Conservation (phyloP, 2,797 vertebrate genomes). For the Parauchenoglanis ngamensis region DNA sequence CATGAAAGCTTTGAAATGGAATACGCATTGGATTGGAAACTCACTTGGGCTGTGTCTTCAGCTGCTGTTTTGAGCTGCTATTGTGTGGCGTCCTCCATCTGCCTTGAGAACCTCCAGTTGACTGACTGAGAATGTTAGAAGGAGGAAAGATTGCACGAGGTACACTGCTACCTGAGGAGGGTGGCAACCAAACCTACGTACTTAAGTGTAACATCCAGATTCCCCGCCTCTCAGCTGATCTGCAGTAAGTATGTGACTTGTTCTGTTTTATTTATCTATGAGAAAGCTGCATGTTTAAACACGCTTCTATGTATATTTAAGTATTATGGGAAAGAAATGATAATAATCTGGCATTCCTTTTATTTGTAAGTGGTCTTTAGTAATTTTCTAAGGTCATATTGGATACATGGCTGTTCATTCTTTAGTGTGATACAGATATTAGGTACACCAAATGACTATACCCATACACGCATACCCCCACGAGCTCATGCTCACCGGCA, state of each 20-base stretch:
- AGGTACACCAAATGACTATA: background rate
- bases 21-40: background rate
- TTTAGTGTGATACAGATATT: background rate
- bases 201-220: constrained; percentile 64
- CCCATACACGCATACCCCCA: background rate
- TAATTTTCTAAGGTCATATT: background rate
- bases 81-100: constrained; percentile 66
- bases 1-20: background rate
- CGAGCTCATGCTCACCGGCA: too few species aligned
- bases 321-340: background rate
- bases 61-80: constrained; percentile 55
- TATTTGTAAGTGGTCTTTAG: background rate
- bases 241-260: background rate
- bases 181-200: constrained; percentile 68
- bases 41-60: constrained; percentile 31
- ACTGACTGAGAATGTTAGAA: constrained; percentile 56
- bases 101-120: constrained; percentile 58
- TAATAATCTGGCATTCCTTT: background rate
- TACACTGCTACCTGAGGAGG: constrained; percentile 68
- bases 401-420: background rate
- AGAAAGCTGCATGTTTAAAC: background rate
- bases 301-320: background rate
- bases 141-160: constrained; percentile 63
- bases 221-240: constrained; percentile 48
- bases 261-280: background rate